Conservation (phyloP, 2,888 invertebrate species). For the Eupithecia vulgata region DNA sequence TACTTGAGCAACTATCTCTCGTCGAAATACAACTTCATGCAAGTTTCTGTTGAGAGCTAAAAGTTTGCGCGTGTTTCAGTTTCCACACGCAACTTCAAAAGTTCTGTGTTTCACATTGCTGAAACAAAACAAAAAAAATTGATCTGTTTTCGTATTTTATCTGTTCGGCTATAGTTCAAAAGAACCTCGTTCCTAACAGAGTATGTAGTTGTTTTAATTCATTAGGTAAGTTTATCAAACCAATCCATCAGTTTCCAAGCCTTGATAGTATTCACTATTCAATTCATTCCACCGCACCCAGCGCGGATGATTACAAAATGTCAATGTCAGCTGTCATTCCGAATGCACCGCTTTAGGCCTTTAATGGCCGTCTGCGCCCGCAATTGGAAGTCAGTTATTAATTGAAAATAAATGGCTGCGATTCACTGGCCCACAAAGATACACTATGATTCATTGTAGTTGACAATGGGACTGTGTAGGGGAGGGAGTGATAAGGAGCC, state of each 20-base stretch:
- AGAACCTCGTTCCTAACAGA: too few relatives aligned
- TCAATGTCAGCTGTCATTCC: conserved; percentile 33
- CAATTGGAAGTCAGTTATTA: conserved; percentile 41
- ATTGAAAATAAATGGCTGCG: conserved; percentile 47
- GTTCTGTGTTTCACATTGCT: background rate
- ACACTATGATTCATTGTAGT: conserved; percentile 47
- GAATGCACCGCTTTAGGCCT: conserved; percentile 31
- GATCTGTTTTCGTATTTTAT: background rate
- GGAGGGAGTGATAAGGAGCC: conserved; percentile 32
- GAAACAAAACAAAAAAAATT: background rate
- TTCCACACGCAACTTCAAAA: background rate
- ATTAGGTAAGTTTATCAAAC: conserved; percentile 3
- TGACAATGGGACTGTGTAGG: conserved; percentile 36
- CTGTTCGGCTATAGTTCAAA: too few relatives aligned
- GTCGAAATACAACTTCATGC: background rate
- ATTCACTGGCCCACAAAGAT: conserved; percentile 47
- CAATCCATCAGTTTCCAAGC: conserved; percentile 10
- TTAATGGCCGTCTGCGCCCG: conserved; percentile 31
- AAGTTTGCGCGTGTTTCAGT: conserved; percentile 6
- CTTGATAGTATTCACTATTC: conserved; percentile 13
- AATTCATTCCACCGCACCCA: conserved; percentile 21
- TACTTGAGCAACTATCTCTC: conserved; percentile 1
- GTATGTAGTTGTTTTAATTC: background rate
- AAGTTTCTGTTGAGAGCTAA: conserved; percentile 1
- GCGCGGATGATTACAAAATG: conserved; percentile 21